These are phyloP conservation scores for Drosophila subpulchrella DNA, from an alignment of 1,140 invertebrate species.

Conservation along the genomic window DNA sequence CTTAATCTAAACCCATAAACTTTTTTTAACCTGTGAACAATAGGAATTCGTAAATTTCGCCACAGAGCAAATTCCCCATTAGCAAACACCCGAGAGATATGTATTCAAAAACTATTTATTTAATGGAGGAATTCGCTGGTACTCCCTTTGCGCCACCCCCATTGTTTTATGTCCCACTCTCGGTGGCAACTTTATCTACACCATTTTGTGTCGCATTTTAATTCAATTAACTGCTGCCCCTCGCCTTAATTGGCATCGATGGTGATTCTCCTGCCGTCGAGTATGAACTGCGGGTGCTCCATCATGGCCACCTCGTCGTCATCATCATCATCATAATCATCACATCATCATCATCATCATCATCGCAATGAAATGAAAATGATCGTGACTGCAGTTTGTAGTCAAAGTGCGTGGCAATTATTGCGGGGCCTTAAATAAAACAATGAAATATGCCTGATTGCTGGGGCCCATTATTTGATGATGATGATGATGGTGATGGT, in stretches of 20 bases:
- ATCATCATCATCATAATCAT: conserved; percentile 2
- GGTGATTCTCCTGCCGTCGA: conserved; percentile 37
- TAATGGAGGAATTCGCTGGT: conserved; percentile 12
- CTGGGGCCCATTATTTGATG: conserved; percentile 51
- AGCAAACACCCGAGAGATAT: neutral
- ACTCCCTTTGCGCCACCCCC: conserved; percentile 4
- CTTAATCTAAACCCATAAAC: neutral
- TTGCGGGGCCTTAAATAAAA: conserved; percentile 76
- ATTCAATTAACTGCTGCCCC: conserved; percentile 73
- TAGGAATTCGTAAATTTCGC: neutral
- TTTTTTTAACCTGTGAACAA: neutral
- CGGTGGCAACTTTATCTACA: conserved; percentile 40
- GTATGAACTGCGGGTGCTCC: conserved; percentile 62
- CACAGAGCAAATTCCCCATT: conserved; percentile 15
- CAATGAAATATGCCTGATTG: conserved; percentile 78
- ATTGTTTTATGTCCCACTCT: conserved; percentile 21
- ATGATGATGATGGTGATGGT: conserved; percentile 34
- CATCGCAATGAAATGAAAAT: conserved; percentile 1
- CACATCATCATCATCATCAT: neutral
- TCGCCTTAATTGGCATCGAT: conserved; percentile 67
- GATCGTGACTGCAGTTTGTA: conserved; percentile 41
- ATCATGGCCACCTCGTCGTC: conserved; percentile 17
- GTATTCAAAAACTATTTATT: conserved; percentile 45
- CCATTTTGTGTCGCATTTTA: conserved; percentile 69
- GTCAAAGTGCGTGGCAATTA: conserved; percentile 84